A percentile compares a stretch with the other conserved stretches of the same genome.
phyloP scores from a whole-genome alignment of 2,797 vertebrate species.

The Diplodus puntazzo region DNA sequence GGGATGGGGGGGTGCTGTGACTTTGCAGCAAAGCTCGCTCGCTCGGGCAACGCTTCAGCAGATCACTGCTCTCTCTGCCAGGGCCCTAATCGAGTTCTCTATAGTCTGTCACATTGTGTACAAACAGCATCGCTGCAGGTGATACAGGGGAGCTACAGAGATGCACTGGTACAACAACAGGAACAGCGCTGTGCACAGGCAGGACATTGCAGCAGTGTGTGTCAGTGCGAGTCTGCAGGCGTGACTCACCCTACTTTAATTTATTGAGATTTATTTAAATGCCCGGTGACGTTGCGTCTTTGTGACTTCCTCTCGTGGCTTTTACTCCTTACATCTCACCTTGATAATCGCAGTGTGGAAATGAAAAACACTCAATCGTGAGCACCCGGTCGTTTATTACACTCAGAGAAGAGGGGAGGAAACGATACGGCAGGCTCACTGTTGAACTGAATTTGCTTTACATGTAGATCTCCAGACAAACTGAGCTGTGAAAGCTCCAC shows the following conservation, averaged over 20 bases:
- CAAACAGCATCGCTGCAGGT: conserved; percentile 52
- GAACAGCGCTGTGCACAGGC: conserved; percentile 9
- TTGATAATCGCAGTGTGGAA: neutral
- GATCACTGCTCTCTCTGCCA: conserved; percentile 41
- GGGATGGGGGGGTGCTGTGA: conserved; percentile 49
- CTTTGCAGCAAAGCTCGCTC: conserved; percentile 65
- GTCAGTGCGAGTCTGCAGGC: conserved; percentile 2
- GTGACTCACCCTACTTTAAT: conserved; percentile 5
- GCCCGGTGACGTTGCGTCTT: neutral
- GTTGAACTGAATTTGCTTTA: neutral
- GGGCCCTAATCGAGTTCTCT: conserved; percentile 56
- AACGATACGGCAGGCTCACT: no score
- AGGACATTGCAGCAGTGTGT: neutral
- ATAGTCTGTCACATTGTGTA: conserved; percentile 51
- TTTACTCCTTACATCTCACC: neutral
- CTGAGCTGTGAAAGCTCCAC: neutral
- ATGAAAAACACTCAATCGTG: no score
- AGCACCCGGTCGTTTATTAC: neutral
- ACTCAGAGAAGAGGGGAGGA: no score
- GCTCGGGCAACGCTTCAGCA: conserved; percentile 21
- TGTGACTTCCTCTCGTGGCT: neutral
- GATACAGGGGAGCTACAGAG: conserved; percentile 9
- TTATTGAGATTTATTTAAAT: neutral
- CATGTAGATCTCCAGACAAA: neutral
- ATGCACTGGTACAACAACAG: neutral